Percentiles rank a stretch among this genome's conserved stretches.
phyloP scores from a whole-genome alignment of 2,797 vertebrate genomes.

The Harpagifer antarcticus region DNA sequence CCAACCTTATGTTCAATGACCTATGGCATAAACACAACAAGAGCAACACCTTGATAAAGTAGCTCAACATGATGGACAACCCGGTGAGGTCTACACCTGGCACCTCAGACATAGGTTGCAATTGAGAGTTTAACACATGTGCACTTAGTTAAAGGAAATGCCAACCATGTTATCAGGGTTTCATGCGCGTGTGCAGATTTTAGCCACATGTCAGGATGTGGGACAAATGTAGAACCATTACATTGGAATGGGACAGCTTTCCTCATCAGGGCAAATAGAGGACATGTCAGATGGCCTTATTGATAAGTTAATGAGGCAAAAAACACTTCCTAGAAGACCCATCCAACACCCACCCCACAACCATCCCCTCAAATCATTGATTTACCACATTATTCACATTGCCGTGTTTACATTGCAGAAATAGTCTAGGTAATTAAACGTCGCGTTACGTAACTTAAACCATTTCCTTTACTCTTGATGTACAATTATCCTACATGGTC shows the following conservation, averaged over 20 bases:
- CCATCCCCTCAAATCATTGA: conserved; percentile 75
- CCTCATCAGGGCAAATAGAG: conserved; percentile 68
- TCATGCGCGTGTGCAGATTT: conserved; percentile 22
- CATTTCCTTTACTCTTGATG: conserved; percentile 48
- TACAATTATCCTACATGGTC: conserved; percentile 39
- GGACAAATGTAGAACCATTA: conserved; percentile 58
- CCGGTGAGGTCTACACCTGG: background rate
- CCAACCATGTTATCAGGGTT: conserved; percentile 11
- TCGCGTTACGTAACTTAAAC: conserved; percentile 36
- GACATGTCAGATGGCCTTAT: conserved; percentile 83
- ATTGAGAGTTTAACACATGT: background rate
- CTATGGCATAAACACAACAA: conserved; percentile 46
- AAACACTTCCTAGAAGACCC: conserved; percentile 80
- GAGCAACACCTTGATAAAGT: conserved; percentile 51
- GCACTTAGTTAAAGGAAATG: conserved; percentile 1
- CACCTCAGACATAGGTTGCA: conserved; percentile 6
- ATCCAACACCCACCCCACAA: conserved; percentile 63
- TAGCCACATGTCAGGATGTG: conserved; percentile 47
- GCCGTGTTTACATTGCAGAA: conserved; percentile 74
- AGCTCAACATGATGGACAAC: conserved; percentile 34
- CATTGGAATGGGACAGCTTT: conserved; percentile 60
- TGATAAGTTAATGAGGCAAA: conserved; percentile 93
- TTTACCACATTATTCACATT: conserved; percentile 75
- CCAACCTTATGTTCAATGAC: conserved; percentile 48
- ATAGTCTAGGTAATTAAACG: conserved; percentile 64